Conservation (phyloP, 2,113 vertebrate species). For the Notarius quadriscutis region DNA sequence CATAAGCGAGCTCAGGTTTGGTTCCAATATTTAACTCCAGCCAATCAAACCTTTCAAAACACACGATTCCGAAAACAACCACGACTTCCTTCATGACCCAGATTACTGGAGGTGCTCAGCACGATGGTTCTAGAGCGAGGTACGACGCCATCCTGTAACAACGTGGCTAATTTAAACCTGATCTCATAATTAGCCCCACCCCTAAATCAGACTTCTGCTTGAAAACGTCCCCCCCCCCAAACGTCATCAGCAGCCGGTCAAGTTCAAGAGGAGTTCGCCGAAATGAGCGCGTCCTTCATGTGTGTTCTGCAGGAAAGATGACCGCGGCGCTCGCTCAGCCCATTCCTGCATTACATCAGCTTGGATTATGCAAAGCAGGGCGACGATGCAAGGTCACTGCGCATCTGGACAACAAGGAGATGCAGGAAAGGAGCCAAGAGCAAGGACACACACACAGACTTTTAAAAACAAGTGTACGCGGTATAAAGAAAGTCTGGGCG, state of each 20-base stretch:
- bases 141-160: not conserved
- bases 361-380: slow-evolving; percentile 69
- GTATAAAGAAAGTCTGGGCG: not conserved
- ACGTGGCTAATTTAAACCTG: not conserved
- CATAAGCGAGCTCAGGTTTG: not conserved
- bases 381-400: slow-evolving; percentile 74
- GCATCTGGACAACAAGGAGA: slow-evolving; percentile 70
- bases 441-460: slow-evolving; percentile 20
- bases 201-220: no score
- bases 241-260: not conserved
- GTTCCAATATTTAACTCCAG: not conserved
- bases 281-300: slow-evolving; percentile 72
- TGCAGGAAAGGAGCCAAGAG: slow-evolving; percentile 47
- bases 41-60: not conserved
- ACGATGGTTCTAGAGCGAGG: not conserved
- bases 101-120: not conserved
- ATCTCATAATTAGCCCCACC: not conserved
- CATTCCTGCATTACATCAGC: slow-evolving; percentile 68
- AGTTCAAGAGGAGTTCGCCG: not conserved
- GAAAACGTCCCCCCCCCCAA: not conserved
- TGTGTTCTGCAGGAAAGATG: slow-evolving; percentile 34
- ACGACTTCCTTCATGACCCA: no score
- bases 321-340: slow-evolving; percentile 42
- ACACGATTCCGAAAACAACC: not conserved
- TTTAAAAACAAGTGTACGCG: not conserved